Percentiles rank a stretch among this genome's conserved stretches.
Conservation (phyloP, 2,113 vertebrate genomes). For the Paramormyrops kingsleyae region DNA sequence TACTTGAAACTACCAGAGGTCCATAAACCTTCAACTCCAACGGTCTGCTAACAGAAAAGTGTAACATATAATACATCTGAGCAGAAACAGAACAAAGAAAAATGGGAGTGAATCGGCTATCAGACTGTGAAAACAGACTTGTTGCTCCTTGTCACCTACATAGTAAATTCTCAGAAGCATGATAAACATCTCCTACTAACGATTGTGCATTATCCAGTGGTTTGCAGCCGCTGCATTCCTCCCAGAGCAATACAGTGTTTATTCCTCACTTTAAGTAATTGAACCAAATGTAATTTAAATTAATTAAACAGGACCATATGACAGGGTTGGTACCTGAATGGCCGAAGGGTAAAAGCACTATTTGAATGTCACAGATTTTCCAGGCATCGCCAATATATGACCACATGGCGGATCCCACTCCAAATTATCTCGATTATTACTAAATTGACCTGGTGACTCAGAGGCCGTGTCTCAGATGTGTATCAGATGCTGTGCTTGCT, state of each 20-base stretch:
- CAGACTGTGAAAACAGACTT: neutral
- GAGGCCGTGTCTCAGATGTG: neutral
- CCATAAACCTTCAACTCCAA: neutral
- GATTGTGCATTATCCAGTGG: neutral
- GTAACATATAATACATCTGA: neutral
- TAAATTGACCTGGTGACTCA: constrained; percentile 7
- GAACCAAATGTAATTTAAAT: constrained; percentile 5
- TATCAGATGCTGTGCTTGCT: neutral
- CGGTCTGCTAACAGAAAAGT: neutral
- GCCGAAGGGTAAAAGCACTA: neutral
- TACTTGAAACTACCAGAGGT: neutral
- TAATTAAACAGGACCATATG: constrained; percentile 2
- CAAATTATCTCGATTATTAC: neutral
- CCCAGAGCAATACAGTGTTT: neutral
- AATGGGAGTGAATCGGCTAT: neutral
- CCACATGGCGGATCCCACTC: neutral
- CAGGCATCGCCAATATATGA: neutral
- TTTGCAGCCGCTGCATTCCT: neutral
- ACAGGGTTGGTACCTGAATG: neutral
- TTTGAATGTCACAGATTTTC: neutral
- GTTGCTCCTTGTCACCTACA: neutral
- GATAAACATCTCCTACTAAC: neutral
- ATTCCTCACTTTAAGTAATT: neutral
- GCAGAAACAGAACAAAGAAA: neutral
- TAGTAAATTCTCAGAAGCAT: neutral